phyloP scores from a whole-genome alignment of 2,797 vertebrate species.

The Prunella strophiata region DNA sequence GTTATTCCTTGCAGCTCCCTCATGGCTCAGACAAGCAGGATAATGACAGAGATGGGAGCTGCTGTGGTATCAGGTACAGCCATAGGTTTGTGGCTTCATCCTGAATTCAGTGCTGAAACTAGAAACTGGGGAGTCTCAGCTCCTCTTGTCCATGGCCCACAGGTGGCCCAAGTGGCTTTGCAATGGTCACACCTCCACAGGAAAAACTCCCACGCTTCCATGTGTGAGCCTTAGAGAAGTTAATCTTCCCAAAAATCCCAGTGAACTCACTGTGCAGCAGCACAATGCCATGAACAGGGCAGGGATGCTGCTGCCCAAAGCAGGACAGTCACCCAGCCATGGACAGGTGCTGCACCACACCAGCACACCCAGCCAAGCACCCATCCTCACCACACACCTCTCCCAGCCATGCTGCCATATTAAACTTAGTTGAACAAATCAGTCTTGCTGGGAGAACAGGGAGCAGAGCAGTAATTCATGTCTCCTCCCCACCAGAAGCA shows the following conservation, averaged over 20 bases:
- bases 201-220: not conserved
- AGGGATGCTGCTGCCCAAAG: not conserved
- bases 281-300: rapidly evolving
- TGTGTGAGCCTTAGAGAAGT: not conserved
- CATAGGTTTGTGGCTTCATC: not conserved
- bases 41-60: not conserved
- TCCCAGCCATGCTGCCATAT: rapidly evolving
- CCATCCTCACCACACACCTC: not conserved
- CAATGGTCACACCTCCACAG: not conserved
- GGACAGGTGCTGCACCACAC: not conserved
- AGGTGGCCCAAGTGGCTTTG: not conserved
- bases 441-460: not conserved
- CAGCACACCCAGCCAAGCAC: not conserved
- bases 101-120: not conserved
- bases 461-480: slow-evolving; percentile 10
- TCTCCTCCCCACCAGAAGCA: not conserved
- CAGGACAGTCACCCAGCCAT: not conserved
- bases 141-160: not conserved
- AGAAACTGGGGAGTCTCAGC: not conserved
- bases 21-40: not conserved
- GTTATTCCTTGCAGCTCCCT: not conserved
- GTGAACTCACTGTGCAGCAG: not conserved
- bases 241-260: not conserved
- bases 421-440: slow-evolving; percentile 14
- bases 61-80: rapidly evolving